Evolutionary conservation across 2,797 vertebrate genomes (phyloP).

Genomic region (Artibeus lituratus): DNA sequence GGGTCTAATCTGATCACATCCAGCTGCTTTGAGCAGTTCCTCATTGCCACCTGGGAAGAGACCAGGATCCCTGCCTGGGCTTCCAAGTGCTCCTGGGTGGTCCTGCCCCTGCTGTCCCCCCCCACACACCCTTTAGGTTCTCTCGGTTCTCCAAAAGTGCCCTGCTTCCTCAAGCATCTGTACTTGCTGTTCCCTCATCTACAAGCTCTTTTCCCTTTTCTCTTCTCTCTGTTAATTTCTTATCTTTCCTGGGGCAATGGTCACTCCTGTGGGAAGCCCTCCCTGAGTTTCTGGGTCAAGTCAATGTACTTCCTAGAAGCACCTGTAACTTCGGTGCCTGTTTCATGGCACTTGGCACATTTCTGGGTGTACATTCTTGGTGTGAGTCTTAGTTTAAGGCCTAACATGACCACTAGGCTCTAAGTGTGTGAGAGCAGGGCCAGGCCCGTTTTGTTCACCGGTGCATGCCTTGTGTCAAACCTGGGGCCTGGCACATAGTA

Average conservation of each 20-base stretch:
- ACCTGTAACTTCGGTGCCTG: not conserved
- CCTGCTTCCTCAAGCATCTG: not conserved
- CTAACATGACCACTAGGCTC: not conserved
- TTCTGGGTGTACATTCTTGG: not conserved
- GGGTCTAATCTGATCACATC: no score
- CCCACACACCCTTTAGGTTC: rapidly evolving
- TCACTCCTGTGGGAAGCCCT: not conserved
- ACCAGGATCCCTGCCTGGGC: not conserved
- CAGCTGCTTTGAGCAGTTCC: not conserved
- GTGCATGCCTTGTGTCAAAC: not conserved
- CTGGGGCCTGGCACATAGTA: not conserved
- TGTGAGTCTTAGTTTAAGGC: not conserved
- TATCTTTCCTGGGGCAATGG: not conserved
- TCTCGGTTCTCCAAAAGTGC: not conserved
- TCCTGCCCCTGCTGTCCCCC: not conserved
- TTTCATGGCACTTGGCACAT: not conserved
- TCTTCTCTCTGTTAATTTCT: not conserved
- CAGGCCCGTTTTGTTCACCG: not conserved
- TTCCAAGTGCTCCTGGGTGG: no score
- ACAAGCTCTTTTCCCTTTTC: not conserved
- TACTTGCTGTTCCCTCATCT: not conserved
- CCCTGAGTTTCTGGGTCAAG: not conserved
- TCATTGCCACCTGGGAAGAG: not conserved
- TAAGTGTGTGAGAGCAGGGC: not conserved
- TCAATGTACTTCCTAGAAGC: not conserved